phyloP scores from a whole-genome alignment of 2,797 vertebrate species.

The Gouania willdenowi region DNA sequence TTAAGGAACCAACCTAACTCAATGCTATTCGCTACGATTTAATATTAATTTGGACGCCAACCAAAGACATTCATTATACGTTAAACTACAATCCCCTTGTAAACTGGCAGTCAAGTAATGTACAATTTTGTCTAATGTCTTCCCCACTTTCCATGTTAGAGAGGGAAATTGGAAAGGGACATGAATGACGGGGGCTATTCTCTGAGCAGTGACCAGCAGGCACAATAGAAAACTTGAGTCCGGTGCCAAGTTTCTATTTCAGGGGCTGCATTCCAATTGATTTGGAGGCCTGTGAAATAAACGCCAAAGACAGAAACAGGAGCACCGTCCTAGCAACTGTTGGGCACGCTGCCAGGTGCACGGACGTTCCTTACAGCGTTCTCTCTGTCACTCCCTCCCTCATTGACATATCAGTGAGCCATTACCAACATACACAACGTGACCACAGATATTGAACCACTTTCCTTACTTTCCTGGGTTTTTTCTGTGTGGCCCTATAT shows the following conservation, averaged over 20 bases:
- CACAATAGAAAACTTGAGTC: conserved; percentile 64
- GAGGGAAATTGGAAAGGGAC: conserved; percentile 58
- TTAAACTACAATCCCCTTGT: conserved; percentile 33
- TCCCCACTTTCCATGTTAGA: conserved; percentile 39
- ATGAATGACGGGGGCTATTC: conserved; percentile 66
- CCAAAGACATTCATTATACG: too few species aligned
- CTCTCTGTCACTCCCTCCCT: conserved; percentile 15
- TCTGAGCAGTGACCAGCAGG: conserved; percentile 60
- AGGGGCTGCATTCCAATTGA: conserved; percentile 75
- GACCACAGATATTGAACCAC: conserved; percentile 59
- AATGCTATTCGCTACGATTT: conserved; percentile 64
- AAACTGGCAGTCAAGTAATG: conserved; percentile 57
- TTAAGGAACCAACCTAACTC: conserved; percentile 38
- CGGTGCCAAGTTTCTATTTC: conserved; percentile 73
- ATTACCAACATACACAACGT: conserved; percentile 53
- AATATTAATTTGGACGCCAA: conserved; percentile 72
- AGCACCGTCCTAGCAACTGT: conserved; percentile 57
- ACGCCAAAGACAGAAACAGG: conserved; percentile 69
- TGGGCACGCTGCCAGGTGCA: conserved; percentile 66
- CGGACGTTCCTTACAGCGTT: conserved; percentile 32
- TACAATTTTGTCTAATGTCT: conserved; percentile 72
- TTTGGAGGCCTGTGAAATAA: conserved; percentile 77
- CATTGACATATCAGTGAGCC: conserved; percentile 48
- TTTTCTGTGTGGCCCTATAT: too few species aligned
- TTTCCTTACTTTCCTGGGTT: too few species aligned